phyloP scores from a whole-genome alignment of 1,140 invertebrate genomes.

The Probaryconus sp. region DNA sequence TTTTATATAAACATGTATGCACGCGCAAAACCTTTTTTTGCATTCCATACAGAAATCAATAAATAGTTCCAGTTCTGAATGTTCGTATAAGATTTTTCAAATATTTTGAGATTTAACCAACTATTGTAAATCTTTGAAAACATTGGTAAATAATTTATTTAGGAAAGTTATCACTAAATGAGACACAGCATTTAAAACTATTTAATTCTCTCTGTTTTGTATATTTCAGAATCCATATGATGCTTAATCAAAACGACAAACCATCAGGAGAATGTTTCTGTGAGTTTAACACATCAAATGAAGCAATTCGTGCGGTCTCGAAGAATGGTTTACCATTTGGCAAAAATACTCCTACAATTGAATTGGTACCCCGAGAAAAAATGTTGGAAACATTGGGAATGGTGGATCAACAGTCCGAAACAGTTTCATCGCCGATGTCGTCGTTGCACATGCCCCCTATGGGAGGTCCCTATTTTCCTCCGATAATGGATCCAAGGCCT shows the following conservation, averaged over 20 bases:
- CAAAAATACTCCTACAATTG: constrained; percentile 82
- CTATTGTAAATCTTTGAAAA: too few species aligned
- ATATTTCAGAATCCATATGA: constrained; percentile 84
- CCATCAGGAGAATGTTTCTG: constrained; percentile 91
- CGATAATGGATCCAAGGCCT: constrained; percentile 67
- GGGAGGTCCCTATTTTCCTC: constrained; percentile 44
- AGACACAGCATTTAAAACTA: neutral
- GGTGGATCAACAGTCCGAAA: constrained; percentile 62
- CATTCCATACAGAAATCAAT: too few species aligned
- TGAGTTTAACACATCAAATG: constrained; percentile 85
- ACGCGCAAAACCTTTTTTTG: too few species aligned
- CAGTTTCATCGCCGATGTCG: constrained; percentile 54
- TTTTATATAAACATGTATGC: too few species aligned
- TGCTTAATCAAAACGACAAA: constrained; percentile 83
- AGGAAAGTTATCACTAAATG: neutral
- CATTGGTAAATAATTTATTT: constrained; percentile 4
- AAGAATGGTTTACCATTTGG: constrained; percentile 86
- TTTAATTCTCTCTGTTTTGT: constrained; percentile 21
- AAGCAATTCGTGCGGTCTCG: constrained; percentile 83
- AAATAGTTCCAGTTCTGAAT: neutral
- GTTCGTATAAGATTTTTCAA: too few species aligned
- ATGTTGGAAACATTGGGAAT: constrained; percentile 77
- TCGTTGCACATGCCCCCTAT: constrained; percentile 38
- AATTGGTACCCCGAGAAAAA: constrained; percentile 82
- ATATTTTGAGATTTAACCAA: too few species aligned